Evolutionary conservation across 2,113 vertebrate genomes (phyloP).

Genomic region (Nycticorax nycticorax): DNA sequence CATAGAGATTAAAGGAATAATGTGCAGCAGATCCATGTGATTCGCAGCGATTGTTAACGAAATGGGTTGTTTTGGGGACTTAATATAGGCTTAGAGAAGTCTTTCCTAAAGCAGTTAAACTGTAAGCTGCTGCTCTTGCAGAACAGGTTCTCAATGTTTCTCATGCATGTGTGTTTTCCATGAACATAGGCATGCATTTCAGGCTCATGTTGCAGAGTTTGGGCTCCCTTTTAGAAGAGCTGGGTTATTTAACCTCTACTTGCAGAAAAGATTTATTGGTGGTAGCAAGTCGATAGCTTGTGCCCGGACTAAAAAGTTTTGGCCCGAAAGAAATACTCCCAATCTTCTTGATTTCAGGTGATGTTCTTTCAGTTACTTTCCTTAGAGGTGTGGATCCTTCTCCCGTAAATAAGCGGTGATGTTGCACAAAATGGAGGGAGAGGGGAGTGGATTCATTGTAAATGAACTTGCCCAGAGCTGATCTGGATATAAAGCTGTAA

Average conservation of each 20-base stretch:
- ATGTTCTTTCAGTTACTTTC: background rate
- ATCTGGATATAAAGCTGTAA: background rate
- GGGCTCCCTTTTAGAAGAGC: background rate
- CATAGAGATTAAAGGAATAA: constrained; percentile 4
- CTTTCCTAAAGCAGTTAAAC: constrained; percentile 10
- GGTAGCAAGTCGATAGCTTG: background rate
- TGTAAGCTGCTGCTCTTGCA: constrained; percentile 7
- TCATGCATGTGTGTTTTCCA: constrained; percentile 35
- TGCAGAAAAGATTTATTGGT: background rate
- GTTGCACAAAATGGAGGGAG: background rate
- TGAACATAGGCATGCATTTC: constrained; percentile 31
- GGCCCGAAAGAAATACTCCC: background rate
- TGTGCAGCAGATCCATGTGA: background rate
- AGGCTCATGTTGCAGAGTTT: background rate
- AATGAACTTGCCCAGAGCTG: background rate
- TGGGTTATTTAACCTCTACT: background rate
- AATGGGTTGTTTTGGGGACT: background rate
- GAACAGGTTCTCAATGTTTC: background rate
- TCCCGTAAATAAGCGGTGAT: background rate
- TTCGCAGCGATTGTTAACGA: background rate
- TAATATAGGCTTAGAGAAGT: background rate
- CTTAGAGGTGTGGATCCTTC: background rate
- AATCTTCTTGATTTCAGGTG: background rate
- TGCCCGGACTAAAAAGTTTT: background rate
- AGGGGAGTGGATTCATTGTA: background rate